Evolutionary conservation across 1,140 invertebrate species (phyloP).

Genomic region (Listronotus oregonensis): DNA sequence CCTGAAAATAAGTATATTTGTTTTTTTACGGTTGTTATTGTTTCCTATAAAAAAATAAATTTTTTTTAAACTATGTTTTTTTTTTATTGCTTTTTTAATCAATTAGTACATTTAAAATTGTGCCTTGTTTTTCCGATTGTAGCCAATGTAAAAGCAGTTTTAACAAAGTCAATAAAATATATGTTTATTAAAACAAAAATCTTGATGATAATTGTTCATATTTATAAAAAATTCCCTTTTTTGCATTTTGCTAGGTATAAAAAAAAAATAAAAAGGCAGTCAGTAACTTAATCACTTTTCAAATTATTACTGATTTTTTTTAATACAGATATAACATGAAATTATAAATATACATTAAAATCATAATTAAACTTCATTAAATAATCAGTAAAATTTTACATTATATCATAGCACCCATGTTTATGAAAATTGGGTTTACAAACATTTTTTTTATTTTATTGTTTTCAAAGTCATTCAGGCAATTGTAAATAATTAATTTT

Average conservation of each 20-base stretch:
- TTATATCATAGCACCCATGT: no score
- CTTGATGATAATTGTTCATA: constrained; percentile 12
- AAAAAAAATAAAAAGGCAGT: neutral
- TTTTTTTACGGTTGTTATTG: neutral
- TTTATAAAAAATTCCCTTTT: constrained; percentile 32
- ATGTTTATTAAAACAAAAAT: constrained; percentile 21
- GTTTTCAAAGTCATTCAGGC: constrained; percentile 1
- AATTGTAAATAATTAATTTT: constrained; percentile 13
- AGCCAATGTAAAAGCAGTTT: constrained; percentile 18
- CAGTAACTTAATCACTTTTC: neutral
- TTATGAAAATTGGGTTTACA: neutral
- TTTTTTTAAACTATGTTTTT: constrained; percentile 4
- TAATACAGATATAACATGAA: no score
- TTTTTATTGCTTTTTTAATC: constrained; percentile 17
- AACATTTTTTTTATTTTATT: neutral
- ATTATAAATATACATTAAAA: no score
- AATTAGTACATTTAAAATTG: constrained; percentile 1
- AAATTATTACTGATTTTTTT: no score
- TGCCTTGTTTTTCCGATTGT: constrained; percentile 4
- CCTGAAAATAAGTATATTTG: neutral
- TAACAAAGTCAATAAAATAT: constrained; percentile 30
- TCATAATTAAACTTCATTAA: no score
- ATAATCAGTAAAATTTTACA: no score
- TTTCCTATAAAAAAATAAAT: constrained; percentile 5
- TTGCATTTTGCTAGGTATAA: constrained; percentile 3